Base-by-base conservation (phyloP, 2,113 vertebrate genomes). In the Eubucco bourcierii region DNA sequence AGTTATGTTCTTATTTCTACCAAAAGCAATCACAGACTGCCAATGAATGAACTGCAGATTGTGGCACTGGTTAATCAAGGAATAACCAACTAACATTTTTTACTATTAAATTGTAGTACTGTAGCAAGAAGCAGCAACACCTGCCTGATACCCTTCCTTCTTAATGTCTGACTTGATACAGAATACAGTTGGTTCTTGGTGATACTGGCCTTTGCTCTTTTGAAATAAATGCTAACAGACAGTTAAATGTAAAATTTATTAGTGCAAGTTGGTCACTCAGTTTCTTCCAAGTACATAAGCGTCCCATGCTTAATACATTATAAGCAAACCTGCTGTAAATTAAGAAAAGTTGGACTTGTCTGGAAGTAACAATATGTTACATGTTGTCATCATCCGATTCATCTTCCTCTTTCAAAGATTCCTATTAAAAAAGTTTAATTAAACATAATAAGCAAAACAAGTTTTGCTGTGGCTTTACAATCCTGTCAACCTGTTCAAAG, bases 321-420 rank as follows among this genome's bases (percentile, higher is more conserved):
- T 87, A 95, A 96, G 92, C 94, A 92, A 93, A 78, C 81, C 47
- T 83, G 78, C 50, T 66, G 65, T 92, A 96, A 95, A 93, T 80
- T 95, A 96, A 94, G 93, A 96, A 84, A 95, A 73, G 70, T 71
- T n/a, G 64, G 83, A 47, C 68, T 88, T 91, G 66, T 89, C 74
- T 86, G 68, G 85, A 86, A 96, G 87, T 96, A 95, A 97, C 89
- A 95, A 95, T 94, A 78, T 94, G 90, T 98, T 98, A 99, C 99
- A 99, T 99, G 97, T 99, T 99, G 94, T 99, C 99, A 97, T 99
- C 99, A 4, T 99, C 99, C 39, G 99, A 99, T 97, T 99, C 99
- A 80, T 99, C 99, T 66, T 99, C 99, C 95, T 99, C 99, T 96
- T 99, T 99, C 98, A 99, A 97, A 88, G 99, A 99, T 91, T 99